Evolutionary conservation across 2,888 invertebrate genomes (phyloP).

Genomic region (Cephus runcator): DNA sequence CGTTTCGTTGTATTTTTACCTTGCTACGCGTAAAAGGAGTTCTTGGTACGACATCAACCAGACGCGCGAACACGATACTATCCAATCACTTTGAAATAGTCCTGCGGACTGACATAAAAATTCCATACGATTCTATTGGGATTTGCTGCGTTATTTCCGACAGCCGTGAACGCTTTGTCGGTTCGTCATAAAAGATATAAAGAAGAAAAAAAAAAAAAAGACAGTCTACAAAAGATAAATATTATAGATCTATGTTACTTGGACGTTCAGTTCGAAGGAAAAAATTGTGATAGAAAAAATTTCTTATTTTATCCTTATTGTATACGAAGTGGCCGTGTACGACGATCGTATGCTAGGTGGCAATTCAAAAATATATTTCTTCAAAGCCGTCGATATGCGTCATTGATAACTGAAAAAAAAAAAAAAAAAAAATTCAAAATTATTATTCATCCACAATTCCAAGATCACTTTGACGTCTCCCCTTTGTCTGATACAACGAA

Average conservation of each 20-base stretch:
- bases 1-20: background rate
- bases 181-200: background rate
- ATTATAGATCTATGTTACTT: background rate
- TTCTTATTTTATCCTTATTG: background rate
- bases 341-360: too few relatives aligned
- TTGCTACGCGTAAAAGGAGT: background rate
- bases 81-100: background rate
- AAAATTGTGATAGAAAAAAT: background rate
- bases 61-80: background rate
- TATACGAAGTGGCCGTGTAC: background rate
- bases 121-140: background rate
- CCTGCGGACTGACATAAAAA: background rate
- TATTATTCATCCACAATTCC: background rate
- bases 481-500: background rate
- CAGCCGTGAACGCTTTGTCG: background rate
- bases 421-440: background rate
- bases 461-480: background rate
- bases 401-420: background rate
- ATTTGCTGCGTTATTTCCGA: background rate
- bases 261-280: background rate
- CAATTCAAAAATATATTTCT: background rate
- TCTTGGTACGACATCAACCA: background rate
- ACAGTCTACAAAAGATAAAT: background rate
- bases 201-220: background rate
- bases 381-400: background rate